Base-by-base conservation (phyloP, 2,797 vertebrate genomes). In the Gymnopithys bicolor region DNA sequence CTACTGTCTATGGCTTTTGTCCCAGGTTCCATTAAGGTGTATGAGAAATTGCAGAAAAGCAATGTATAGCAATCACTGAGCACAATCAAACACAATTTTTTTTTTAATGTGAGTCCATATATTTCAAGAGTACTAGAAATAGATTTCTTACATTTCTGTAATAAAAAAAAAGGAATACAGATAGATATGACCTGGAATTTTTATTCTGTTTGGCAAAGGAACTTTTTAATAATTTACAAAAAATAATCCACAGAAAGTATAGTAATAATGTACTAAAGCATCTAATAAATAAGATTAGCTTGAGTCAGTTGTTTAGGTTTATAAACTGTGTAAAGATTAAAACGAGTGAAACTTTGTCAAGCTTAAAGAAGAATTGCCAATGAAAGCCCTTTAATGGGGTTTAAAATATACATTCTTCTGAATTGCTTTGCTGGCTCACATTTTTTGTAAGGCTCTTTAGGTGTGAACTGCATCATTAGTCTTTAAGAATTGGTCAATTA, bases 401-500 rank as follows among this genome's bases (percentile, higher is more conserved):
- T 88, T 93, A 87, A 96, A 95, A 94, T 83, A 89, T 35, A 71
- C 62, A 45, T 94, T 84, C 77, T 90, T 92, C 84, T 89, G 90
- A 93, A 84, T 83, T 93, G 64, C 71, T 93, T 95, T 85, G 37
- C 74, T 90, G 70, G 86, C 73, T 78, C 3, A 25, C 83, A 76
- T 95, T 95, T 95, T 91, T 90, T 82, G 62, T 83, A 87, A 95
- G 69, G 77, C 91, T 94, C 53, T 91, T 95, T 95, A 92, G 94
- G 81, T 95, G 53, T 68, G 90, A 95, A 84, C 90, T 94, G 88
- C 83, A 82, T 97, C 90, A 96, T 96, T 97, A 96, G 93, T 95
- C 89, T 94, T 95, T 91, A 95, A 94, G 93, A 96, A 94, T 94
- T 92, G 71, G 78, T 95, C 93, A 96, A 46, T 97, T 95, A 96